These are phyloP conservation scores for Wasmannia auropunctata DNA, from an alignment of 1,140 invertebrate genomes.

Conservation along the genomic window DNA sequence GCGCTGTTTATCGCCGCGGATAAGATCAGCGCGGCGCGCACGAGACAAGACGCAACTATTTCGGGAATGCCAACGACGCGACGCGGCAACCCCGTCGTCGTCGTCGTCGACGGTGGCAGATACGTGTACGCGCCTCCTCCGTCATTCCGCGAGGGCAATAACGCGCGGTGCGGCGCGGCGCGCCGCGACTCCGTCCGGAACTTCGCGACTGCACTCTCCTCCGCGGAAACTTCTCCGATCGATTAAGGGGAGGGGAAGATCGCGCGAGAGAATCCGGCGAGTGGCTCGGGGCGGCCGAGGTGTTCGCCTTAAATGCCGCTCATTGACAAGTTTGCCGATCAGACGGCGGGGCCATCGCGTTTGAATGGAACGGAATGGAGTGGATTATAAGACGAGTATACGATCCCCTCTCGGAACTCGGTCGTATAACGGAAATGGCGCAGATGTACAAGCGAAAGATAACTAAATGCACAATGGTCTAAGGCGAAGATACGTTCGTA, in stretches of 20 bases:
- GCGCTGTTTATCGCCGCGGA: conserved; percentile 41
- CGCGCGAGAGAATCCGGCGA: background rate
- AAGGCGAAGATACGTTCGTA: background rate
- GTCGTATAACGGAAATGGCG: background rate
- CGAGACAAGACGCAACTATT: conserved; percentile 48
- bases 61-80: conserved; percentile 22
- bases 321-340: conserved; percentile 6
- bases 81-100: background rate
- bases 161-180: background rate
- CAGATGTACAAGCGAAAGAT: background rate
- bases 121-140: conserved; percentile 47
- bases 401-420: background rate
- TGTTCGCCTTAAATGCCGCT: background rate
- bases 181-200: conserved; percentile 13
- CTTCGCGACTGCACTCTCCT: conserved; percentile 28
- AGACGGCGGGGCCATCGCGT: background rate
- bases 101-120: background rate
- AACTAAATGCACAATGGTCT: background rate
- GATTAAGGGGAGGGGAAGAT: background rate
- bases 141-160: conserved; percentile 29
- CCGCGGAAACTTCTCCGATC: background rate
- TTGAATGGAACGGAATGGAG: background rate
- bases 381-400: background rate
- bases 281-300: background rate
- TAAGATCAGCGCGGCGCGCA: conserved; percentile 30